Evolutionary conservation across 2,797 vertebrate species (phyloP), one percentile per base, ranked within the genome.

Genomic region (Phataginus tetradactyla): DNA sequence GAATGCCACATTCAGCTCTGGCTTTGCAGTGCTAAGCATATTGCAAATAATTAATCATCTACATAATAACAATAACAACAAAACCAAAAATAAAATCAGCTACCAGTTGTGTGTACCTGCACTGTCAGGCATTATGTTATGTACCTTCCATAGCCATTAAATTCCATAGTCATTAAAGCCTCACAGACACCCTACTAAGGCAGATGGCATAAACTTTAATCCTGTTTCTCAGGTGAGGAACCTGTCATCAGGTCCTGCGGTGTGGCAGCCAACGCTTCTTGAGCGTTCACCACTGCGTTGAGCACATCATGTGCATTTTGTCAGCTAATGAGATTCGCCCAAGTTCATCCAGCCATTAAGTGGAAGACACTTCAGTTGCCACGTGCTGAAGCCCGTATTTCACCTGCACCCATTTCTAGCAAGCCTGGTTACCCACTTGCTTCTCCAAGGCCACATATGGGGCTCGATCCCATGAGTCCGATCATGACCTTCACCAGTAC

Each of bases 171-270:
- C 21, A 5, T 2, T 7, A 29, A 20, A 64, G 66, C 69, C 23
- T 37, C 23, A 55, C 39, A 37, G 18, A 9, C 4, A 8, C 39
- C 27, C 23, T 25, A 10, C 27, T 37, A 57, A 72, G 78, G 23
- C 68, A 4, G 10, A 42, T 5, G 29, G 55, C 0, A 6, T 2
- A 3, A 37, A 1, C 9, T 1, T 5, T 27, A 12, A 29, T 32
- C 25, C 29, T n/a, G 14, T n/a, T 51, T 72, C 55, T n/a, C 59
- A 61, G 81, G 49, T 4, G 42, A 59, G 77, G 51, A 75, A 17
- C 17, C 18, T 0, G 10, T 29, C 21, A 25, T 29, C 21, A 25
- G 42, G 13, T 42, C 69, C 9, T 0, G 4, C 2, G 27, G 59
- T 21, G 34, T 20, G 4, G 17, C 5, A 7, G 25, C 13, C 59